These are phyloP conservation scores for Acropternis orthonyx DNA, from an alignment of 2,797 vertebrate species.

Conservation along the genomic window DNA sequence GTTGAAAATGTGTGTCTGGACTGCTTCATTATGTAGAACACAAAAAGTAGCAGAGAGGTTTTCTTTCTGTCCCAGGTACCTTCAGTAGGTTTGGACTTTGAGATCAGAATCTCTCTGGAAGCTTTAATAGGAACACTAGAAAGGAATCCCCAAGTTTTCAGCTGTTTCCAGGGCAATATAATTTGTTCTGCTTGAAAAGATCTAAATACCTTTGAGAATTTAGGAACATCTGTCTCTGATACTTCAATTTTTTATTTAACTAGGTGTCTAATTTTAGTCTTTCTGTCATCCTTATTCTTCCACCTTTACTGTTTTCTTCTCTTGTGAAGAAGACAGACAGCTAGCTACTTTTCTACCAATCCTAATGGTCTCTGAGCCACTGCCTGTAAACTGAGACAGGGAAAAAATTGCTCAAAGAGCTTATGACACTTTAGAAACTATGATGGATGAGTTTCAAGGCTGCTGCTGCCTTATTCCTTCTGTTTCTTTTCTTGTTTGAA, in stretches of 20 bases:
- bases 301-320: not conserved
- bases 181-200: not conserved
- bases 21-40: not conserved
- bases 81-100: not conserved
- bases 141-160: not conserved
- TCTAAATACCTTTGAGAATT: not conserved
- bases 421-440: constrained; percentile 15
- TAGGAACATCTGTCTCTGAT: not conserved
- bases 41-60: not conserved
- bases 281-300: not conserved
- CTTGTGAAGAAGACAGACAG: not conserved
- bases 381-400: not conserved
- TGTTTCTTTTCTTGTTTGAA: not conserved
- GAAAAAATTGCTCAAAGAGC: not conserved
- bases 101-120: not conserved
- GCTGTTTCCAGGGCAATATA: not conserved
- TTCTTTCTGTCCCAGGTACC: not conserved
- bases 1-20: not conserved
- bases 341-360: not conserved
- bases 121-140: not conserved
- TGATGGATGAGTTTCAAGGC: constrained; percentile 19
- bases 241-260: not conserved
- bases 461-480: not conserved
- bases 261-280: not conserved
- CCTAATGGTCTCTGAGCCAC: not conserved